Evolutionary conservation across 1,140 invertebrate species (phyloP).

Genomic region (Trinorchestia longiramus): DNA sequence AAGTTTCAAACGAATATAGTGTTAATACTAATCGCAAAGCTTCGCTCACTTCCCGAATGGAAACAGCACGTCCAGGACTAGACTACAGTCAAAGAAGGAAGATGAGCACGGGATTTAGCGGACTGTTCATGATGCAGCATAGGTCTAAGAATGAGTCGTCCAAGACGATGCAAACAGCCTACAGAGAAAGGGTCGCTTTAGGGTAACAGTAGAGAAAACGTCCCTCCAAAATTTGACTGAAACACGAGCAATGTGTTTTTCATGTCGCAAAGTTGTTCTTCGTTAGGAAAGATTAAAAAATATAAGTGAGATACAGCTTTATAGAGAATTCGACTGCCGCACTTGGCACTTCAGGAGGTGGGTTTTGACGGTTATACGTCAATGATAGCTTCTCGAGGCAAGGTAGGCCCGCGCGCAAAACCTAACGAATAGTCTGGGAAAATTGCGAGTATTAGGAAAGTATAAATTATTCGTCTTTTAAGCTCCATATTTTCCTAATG

Average conservation of each 20-base stretch:
- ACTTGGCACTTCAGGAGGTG: too few relatives aligned
- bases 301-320: slow-evolving; percentile 47
- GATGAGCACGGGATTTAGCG: background rate
- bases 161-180: background rate
- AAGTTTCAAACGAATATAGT: background rate
- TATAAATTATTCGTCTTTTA: background rate
- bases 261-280: background rate
- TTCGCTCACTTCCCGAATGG: background rate
- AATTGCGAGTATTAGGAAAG: background rate
- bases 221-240: background rate
- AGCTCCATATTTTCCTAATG: background rate
- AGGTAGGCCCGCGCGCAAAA: background rate
- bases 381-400: background rate
- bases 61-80: background rate
- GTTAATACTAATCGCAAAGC: background rate
- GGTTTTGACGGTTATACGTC: background rate
- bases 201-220: background rate
- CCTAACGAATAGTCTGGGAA: background rate
- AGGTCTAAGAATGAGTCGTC: background rate
- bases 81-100: background rate
- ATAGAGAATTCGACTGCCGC: background rate
- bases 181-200: background rate
- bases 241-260: slow-evolving; percentile 41
- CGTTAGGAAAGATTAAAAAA: slow-evolving; percentile 45
- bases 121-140: background rate